Evolutionary conservation across 1,140 invertebrate genomes (phyloP).

Genomic region (Oreohelix idahoensis): DNA sequence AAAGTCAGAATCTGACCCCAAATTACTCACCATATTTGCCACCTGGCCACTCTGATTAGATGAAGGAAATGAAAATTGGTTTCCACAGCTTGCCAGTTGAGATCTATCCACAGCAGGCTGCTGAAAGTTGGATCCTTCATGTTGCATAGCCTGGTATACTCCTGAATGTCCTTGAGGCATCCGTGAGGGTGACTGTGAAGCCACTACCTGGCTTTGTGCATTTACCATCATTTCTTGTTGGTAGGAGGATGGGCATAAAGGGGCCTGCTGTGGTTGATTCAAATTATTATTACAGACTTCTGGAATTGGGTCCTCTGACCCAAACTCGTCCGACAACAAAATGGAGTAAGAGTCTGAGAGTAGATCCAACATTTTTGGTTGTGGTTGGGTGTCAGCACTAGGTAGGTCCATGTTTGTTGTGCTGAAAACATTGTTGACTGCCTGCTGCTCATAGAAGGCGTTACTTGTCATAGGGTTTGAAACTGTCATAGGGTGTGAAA

Average conservation of each 20-base stretch:
- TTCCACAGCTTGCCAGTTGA: background rate
- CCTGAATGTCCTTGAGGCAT: background rate
- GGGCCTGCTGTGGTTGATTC: background rate
- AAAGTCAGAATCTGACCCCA: background rate
- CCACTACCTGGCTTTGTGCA: background rate
- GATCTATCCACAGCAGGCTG: background rate
- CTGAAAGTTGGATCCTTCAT: background rate
- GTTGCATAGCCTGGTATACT: background rate
- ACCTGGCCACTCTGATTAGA: background rate
- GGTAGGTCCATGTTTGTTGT: background rate
- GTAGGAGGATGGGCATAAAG: background rate
- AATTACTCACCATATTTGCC: background rate
- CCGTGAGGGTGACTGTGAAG: background rate
- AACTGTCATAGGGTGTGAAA: background rate
- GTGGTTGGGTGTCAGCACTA: background rate
- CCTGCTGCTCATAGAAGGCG: background rate
- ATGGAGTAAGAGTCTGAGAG: conserved; percentile 20
- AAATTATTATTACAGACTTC: background rate
- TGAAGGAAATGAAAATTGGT: background rate
- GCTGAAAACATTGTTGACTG: background rate
- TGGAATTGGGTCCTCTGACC: background rate
- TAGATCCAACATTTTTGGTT: conserved; percentile 26
- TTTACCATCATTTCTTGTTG: background rate
- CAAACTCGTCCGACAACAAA: conserved; percentile 12
- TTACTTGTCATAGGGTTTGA: background rate